A percentile compares a stretch with the other conserved stretches of the same genome.
Conservation (phyloP, 2,888 invertebrate species). For the Epirrhoe alternata region DNA sequence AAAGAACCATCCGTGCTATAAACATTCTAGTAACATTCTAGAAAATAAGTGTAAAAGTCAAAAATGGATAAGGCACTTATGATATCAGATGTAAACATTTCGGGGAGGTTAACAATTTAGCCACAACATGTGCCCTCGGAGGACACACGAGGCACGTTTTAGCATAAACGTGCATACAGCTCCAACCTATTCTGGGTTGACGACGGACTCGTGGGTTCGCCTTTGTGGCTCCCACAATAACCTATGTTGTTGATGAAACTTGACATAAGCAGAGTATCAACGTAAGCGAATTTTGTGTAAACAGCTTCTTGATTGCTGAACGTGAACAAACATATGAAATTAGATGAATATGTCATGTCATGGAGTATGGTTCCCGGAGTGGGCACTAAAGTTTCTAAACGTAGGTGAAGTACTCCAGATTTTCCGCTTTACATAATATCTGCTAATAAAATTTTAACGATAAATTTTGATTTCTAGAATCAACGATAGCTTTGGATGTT, state of each 20-base stretch:
- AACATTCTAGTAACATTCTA: not conserved
- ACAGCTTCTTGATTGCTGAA: constrained; percentile 31
- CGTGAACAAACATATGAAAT: constrained; percentile 5
- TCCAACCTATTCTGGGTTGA: constrained; percentile 52
- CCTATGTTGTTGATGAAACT: constrained; percentile 49
- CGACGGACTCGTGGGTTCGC: no score
- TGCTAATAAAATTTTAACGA: constrained; percentile 3
- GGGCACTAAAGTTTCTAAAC: no score
- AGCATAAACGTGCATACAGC: constrained; percentile 57
- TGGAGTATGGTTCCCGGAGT: no score
- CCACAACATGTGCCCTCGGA: constrained; percentile 39
- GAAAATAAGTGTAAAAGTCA: not conserved
- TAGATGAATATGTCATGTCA: no score
- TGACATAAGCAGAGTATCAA: constrained; percentile 25
- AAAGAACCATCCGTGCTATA: not conserved
- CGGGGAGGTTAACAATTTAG: constrained; percentile 13
- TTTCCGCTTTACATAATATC: not conserved
- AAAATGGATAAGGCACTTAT: not conserved
- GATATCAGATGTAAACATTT: not conserved
- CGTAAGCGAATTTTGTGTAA: constrained; percentile 29
- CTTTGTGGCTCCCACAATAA: constrained; percentile 46
- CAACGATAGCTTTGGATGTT: constrained; percentile 32
- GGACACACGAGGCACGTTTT: constrained; percentile 55
- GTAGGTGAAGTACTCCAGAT: not conserved
- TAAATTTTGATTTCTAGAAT: constrained; percentile 51